Evolutionary conservation across 2,113 vertebrate genomes (phyloP), one percentile per base, ranked within the genome.

Genomic region (Oplegnathus fasciatus): DNA sequence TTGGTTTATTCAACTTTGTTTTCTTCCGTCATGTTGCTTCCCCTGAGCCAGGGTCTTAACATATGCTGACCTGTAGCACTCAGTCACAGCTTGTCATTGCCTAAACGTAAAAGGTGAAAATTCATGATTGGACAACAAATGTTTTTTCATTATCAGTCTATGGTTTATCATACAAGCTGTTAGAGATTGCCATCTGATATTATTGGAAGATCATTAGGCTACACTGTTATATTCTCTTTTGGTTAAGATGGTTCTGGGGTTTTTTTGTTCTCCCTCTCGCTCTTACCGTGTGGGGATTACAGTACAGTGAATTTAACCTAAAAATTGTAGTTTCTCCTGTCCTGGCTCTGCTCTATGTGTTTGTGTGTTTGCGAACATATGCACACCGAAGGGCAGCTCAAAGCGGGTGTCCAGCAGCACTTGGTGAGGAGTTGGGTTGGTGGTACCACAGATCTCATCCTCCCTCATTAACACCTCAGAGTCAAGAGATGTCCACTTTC

Each of bases 401-500:
- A 99, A 99, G 91, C 98, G 96, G 7, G 97, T 94, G 88, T 99
- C 98, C 94, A 99, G 96, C 91, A 99, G 94, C 93, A 99, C 97
- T 91, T 96, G 96, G 91, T 99, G 98, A 34, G 96, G 95, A 34
- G 98, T 99, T 0, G 98, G 98, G 87, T 96, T 98, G 92, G 91
- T 96, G 79, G 98, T 99, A 44, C 98, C 98, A 70, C 97, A 99
- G 84, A 99, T 96, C 92, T 99, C 97, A 83, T 99, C 97, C 32
- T 96, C 97, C 89, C 96, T 97, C 97, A 99, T 99, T 76, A 99
- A 89, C 52, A 98, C 97, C 90, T 99, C 98, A 0, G 98, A 97
- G 88, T 99, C 97, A 91, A 99, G 89, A 0, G 92, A 96, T 28
- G 95, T 94, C 98, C 98, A 99, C 74, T 97, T 95, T 2, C 98